Conservation (phyloP, 2,888 invertebrate genomes). For the Melinaea menophilus region DNA sequence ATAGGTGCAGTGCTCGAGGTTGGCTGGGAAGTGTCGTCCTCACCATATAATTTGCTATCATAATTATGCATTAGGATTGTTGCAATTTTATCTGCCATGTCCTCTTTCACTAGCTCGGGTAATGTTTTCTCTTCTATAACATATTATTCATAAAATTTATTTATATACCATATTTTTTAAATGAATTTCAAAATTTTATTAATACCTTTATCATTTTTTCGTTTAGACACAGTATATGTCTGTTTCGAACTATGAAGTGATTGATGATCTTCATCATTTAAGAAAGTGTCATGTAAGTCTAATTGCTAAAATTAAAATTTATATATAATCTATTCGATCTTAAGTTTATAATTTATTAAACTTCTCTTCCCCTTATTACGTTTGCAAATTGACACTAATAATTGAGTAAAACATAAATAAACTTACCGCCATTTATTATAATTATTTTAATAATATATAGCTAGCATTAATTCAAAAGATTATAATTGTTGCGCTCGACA, state of each 20-base stretch:
- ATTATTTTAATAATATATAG: slow-evolving; percentile 7
- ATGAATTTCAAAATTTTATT: slow-evolving; percentile 43
- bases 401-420: slow-evolving; percentile 1
- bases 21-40: slow-evolving; percentile 72
- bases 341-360: not conserved
- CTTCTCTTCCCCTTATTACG: not conserved
- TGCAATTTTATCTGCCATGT: slow-evolving; percentile 49
- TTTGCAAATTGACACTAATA: slow-evolving; percentile 3
- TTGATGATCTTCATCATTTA: slow-evolving; percentile 54
- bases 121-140: slow-evolving; percentile 47
- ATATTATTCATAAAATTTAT: not conserved
- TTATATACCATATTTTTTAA: not conserved
- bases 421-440: slow-evolving; percentile 59
- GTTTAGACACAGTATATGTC: slow-evolving; percentile 45
- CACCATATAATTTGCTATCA: slow-evolving; percentile 60
- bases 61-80: slow-evolving; percentile 60
- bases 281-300: slow-evolving; percentile 53
- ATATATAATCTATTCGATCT: not conserved
- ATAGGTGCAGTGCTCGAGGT: slow-evolving; percentile 61
- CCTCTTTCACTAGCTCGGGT: slow-evolving; percentile 53
- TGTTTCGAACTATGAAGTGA: slow-evolving; percentile 48
- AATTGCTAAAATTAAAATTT: slow-evolving; percentile 40
- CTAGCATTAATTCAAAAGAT: slow-evolving; percentile 16
- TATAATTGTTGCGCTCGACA: slow-evolving; percentile 20
- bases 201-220: slow-evolving; percentile 50